These are phyloP conservation scores for Penaeus japonicus DNA, from an alignment of 1,140 invertebrate species.

Conservation along the genomic window DNA sequence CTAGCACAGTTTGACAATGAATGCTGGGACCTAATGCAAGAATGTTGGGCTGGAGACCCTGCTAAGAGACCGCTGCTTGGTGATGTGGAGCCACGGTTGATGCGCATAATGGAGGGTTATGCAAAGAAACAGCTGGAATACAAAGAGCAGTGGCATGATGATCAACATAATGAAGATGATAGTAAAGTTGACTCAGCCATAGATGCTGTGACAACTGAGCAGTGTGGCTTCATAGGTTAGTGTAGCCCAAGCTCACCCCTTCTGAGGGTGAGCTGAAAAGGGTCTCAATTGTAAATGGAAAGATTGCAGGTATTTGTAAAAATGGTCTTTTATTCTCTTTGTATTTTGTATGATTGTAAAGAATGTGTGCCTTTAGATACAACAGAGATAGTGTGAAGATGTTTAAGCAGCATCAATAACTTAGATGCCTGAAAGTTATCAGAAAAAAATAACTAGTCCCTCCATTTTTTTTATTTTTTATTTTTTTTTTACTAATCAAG, in stretches of 20 bases:
- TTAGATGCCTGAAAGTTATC: too few species aligned
- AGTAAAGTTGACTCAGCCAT: slow-evolving; percentile 46
- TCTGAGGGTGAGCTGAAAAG: neutral
- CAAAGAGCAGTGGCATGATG: neutral
- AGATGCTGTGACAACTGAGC: slow-evolving; percentile 37
- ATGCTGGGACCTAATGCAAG: slow-evolving; percentile 86
- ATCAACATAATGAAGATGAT: slow-evolving; percentile 27
- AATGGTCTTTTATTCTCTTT: too few species aligned
- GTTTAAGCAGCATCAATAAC: too few species aligned
- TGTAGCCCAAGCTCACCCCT: neutral
- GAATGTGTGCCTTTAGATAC: too few species aligned
- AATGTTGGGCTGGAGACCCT: slow-evolving; percentile 84
- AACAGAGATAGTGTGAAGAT: too few species aligned
- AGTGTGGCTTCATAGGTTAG: slow-evolving; percentile 45
- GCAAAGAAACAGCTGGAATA: slow-evolving; percentile 21
- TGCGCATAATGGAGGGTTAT: slow-evolving; percentile 75
- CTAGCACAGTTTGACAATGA: slow-evolving; percentile 77
- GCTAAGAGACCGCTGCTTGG: slow-evolving; percentile 78
- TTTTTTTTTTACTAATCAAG: too few species aligned
- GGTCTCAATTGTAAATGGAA: neutral
- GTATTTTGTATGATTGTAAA: too few species aligned
- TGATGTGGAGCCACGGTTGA: slow-evolving; percentile 76
- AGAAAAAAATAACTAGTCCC: too few species aligned
- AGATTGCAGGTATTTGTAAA: neutral
- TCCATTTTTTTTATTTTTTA: too few species aligned